These are phyloP conservation scores for Channa argus DNA, from an alignment of 2,113 vertebrate genomes.

Conservation along the genomic window DNA sequence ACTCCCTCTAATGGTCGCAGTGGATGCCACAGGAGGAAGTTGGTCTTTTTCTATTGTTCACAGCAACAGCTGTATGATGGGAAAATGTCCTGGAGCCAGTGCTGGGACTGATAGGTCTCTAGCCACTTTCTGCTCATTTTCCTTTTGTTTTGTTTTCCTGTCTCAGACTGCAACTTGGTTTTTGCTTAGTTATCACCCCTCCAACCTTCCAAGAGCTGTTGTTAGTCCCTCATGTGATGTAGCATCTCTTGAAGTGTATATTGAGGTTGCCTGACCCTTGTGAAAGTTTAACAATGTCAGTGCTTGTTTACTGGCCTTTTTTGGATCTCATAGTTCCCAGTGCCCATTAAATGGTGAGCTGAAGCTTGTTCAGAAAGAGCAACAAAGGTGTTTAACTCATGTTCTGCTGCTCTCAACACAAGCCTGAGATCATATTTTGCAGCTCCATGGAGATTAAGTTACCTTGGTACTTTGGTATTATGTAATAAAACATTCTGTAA, in stretches of 20 bases:
- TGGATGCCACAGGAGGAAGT: conserved; percentile 40
- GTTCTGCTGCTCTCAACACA: background rate
- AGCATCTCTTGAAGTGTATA: conserved; percentile 6
- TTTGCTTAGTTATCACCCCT: conserved; percentile 25
- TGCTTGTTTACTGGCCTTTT: conserved; percentile 20
- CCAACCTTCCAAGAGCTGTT: background rate
- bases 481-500: background rate
- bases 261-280: background rate
- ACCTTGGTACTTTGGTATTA: conserved; percentile 8
- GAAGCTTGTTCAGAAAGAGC: conserved; percentile 21
- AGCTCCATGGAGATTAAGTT: conserved; percentile 1
- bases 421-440: conserved; percentile 16
- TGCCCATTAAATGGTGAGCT: conserved; percentile 20
- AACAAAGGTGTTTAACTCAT: conserved; percentile 8
- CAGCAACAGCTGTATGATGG: conserved; percentile 62
- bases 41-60: conserved; percentile 53
- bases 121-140: conserved; percentile 22
- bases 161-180: conserved; percentile 7
- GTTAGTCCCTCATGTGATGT: conserved; percentile 13
- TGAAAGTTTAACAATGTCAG: conserved; percentile 7
- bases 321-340: background rate
- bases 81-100: conserved; percentile 44
- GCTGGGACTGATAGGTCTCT: conserved; percentile 34
- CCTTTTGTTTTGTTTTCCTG: conserved; percentile 22
- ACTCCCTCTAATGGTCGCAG: conserved; percentile 70